A percentile compares a stretch with the other conserved stretches of the same genome.
These are phyloP conservation scores for Cyclophora albipunctata DNA, from an alignment of 2,888 invertebrate genomes.

Conservation along the genomic window DNA sequence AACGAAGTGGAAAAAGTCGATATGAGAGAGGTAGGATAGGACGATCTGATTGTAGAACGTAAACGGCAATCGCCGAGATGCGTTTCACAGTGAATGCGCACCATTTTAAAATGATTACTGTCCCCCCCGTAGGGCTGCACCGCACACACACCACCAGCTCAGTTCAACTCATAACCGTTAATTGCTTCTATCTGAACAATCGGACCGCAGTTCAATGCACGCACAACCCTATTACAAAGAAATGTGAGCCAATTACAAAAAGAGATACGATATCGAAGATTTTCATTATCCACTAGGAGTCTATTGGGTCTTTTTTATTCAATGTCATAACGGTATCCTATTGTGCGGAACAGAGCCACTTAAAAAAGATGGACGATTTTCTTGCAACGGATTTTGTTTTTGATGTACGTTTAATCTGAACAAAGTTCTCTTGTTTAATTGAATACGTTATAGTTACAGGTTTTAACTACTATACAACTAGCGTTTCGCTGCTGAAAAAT, in stretches of 20 bases:
- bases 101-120: constrained; percentile 62
- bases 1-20: constrained; percentile 72
- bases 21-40: constrained; percentile 48
- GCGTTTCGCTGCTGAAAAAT: background rate
- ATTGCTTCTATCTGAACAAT: constrained; percentile 52
- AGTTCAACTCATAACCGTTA: constrained; percentile 53
- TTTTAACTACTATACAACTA: background rate
- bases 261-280: constrained; percentile 53
- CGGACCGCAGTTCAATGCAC: constrained; percentile 46
- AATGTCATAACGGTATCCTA: constrained; percentile 6
- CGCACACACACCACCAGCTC: constrained; percentile 18
- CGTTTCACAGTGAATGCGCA: constrained; percentile 60
- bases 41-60: constrained; percentile 62
- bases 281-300: constrained; percentile 47
- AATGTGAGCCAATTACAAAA: constrained; percentile 62
- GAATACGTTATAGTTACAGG: no score
- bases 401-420: no score
- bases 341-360: no score
- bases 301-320: constrained; percentile 26
- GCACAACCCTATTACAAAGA: constrained; percentile 51
- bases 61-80: constrained; percentile 64
- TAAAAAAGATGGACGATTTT: no score
- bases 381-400: no score
- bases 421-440: no score
- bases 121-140: constrained; percentile 21